Base-by-base conservation (phyloP, 2,113 vertebrate genomes). In the Puma concolor region DNA sequence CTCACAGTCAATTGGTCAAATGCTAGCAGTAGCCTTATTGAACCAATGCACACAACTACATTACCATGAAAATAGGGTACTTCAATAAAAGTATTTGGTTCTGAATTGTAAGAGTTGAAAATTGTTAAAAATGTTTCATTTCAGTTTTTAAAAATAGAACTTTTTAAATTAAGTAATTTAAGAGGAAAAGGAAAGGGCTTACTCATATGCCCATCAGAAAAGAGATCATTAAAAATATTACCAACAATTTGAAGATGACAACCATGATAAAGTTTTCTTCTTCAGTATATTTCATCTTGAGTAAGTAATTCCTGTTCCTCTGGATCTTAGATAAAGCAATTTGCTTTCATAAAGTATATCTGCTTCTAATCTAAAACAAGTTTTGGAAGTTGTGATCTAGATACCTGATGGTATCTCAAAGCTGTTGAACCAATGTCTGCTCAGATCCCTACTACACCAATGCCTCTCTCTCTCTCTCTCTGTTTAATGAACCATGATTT, bases 161-260 rank as follows among this genome's bases (percentile, higher is more conserved):
- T 86, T 80, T 54, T 29, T 86, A 91, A 88, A 44, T 80, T 7
- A 71, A 52, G 19, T 57, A 86, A 77, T 83, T 63, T 80, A 69
- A 66, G 69, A 52, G 11, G 19, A n/a, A 67, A 88, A 87, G 36
- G 7, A 52, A 83, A 64, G 36, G 67, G 13, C 1, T 66, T 90
- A 80, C 2, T 83, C 50, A 57, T 54, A 31, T 23, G 23, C 27
- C 3, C 5, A 29, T 80, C 7, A 74, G 44, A 89, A 76, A 79
- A 67, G 23, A 79, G 33, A 72, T 41, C 9, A 74, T 52, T 96
- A 84, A 69, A 95, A 92, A 83, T 69, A 71, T 29, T 64, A 54
- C 1, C 23, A 88, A 85, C 4, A 74, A 94, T 66, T 97, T 97
- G 25, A 93, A 89, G 41, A n/a, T 83, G 54, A 81, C 36, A 72